Base-by-base conservation (phyloP, 2,113 vertebrate genomes). In the Passer domesticus region DNA sequence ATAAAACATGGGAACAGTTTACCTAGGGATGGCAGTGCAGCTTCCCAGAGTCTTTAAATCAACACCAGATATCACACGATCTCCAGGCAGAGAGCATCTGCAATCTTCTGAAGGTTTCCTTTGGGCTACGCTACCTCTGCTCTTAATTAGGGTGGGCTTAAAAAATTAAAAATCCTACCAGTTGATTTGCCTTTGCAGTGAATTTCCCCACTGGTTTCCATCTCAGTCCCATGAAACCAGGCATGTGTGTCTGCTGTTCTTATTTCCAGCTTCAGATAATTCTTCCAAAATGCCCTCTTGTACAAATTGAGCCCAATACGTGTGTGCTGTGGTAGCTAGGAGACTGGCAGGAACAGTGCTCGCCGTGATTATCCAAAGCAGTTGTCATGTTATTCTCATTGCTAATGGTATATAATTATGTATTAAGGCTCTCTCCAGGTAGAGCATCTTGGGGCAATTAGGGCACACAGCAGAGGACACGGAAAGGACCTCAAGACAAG, bases 351-450 rank as follows among this genome's bases (percentile, higher is more conserved):
- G 73, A 87, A n/a, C 47, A 44, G 78, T 73, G 94, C 92, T 87
- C 89, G 11, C 77, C 2, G 25, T 92, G 94, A 92, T 96, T 94
- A 94, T 91, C 94, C 94, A 49, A 83, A 96, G 91, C 94, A 79
- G 92, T 92, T 95, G 94, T 89, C 87, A 11, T 87, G 91, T 92
- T 93, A 83, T 85, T 96, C 94, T 89, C 91, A 22, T 43, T 18
- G 25, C 96, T 95, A 85, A 79, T 60, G 85, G 81, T 91, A 63
- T 87, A 73, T 95, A 96, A 94, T 88, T 90, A 92, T 14, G 67
- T 80, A 92, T 93, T 96, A 94, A 91, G 95, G 87, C 76, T 83
- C 95, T 90, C 96, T 92, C 83, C 92, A 94, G 92, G 96, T 93
- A 89, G 83, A 93, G 63, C 41, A 69, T 82, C 92, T 73, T 80